Evolutionary conservation across 1,140 invertebrate species (phyloP).

Genomic region (Anadara kagoshimensis): DNA sequence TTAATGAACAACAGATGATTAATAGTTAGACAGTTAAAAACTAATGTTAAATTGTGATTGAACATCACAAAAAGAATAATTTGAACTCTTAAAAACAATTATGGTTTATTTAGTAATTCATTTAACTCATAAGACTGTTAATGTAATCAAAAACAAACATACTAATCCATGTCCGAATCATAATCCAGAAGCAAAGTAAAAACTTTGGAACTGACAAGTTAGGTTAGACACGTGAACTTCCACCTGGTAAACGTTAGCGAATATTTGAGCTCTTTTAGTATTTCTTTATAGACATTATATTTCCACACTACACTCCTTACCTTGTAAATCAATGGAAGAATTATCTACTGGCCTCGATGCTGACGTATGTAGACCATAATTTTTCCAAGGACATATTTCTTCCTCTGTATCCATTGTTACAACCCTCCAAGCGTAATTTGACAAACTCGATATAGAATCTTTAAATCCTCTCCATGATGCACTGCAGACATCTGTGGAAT

Average conservation of each 20-base stretch:
- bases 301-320: neutral
- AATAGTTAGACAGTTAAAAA: neutral
- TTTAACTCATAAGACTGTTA: too few species aligned
- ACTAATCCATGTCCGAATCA: too few species aligned
- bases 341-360: neutral
- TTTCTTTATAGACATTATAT: neutral
- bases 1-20: neutral
- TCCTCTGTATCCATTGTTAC: slow-evolving; percentile 14
- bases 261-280: too few species aligned
- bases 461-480: slow-evolving; percentile 42
- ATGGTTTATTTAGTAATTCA: too few species aligned
- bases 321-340: neutral
- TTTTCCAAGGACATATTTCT: neutral
- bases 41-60: neutral
- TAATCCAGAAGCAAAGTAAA: too few species aligned
- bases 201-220: too few species aligned
- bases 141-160: too few species aligned
- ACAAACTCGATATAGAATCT: slow-evolving; percentile 22
- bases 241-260: too few species aligned
- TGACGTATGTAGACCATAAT: slow-evolving; percentile 30
- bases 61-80: neutral
- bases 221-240: too few species aligned
- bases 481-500: neutral
- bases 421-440: slow-evolving; percentile 39
- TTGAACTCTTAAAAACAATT: too few species aligned